Percentiles rank a stretch among this genome's conserved stretches.
Evolutionary conservation across 2,888 invertebrate genomes (phyloP).

Genomic region (Glyphotaelius pellucidus): DNA sequence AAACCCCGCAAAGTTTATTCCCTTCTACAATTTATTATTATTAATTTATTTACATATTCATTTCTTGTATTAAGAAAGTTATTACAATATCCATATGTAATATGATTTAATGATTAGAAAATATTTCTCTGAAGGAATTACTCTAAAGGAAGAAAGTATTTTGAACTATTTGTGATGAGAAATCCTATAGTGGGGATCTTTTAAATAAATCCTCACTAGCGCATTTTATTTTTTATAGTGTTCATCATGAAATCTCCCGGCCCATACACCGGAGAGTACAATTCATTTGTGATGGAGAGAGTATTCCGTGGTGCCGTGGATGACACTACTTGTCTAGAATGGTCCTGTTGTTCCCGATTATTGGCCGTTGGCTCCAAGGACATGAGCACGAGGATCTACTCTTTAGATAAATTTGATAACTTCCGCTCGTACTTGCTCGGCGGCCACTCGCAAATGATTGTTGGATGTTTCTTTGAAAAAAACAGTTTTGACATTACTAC

Average conservation of each 20-base stretch:
- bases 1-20: neutral
- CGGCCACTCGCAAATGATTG: slow-evolving; percentile 90
- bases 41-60: too few relatives aligned
- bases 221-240: slow-evolving; percentile 75
- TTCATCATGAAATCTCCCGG: slow-evolving; percentile 93
- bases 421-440: slow-evolving; percentile 87
- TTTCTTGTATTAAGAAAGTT: too few relatives aligned
- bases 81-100: too few relatives aligned
- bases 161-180: neutral
- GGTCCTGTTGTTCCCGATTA: slow-evolving; percentile 94
- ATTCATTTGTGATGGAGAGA: slow-evolving; percentile 91
- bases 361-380: slow-evolving; percentile 95
- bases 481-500: slow-evolving; percentile 91
- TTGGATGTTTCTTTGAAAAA: slow-evolving; percentile 92
- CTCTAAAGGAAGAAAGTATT: too few relatives aligned
- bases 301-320: slow-evolving; percentile 90
- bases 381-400: slow-evolving; percentile 90
- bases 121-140: too few relatives aligned
- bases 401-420: slow-evolving; percentile 85
- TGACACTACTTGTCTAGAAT: slow-evolving; percentile 91
- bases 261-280: slow-evolving; percentile 87
- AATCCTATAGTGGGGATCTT: neutral
- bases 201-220: neutral
- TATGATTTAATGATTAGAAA: too few relatives aligned
- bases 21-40: neutral